phyloP scores from a whole-genome alignment of 2,797 vertebrate species.

The Eulemur mongoz region DNA sequence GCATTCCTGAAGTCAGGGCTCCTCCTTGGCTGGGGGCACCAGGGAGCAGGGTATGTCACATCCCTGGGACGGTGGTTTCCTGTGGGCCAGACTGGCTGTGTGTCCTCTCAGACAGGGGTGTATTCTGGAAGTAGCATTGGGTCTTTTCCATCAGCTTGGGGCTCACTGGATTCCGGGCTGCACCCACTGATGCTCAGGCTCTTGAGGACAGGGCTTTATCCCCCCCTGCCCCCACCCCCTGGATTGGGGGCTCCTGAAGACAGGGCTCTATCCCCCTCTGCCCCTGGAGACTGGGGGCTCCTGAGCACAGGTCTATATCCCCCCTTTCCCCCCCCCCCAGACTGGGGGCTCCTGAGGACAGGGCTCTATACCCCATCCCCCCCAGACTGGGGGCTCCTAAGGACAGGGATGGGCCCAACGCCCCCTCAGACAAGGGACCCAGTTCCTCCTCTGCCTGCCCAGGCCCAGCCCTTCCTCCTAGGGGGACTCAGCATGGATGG shows the following conservation, averaged over 20 bases:
- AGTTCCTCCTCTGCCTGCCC: background rate
- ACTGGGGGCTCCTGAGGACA: background rate
- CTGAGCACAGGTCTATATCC: background rate
- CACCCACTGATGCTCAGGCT: background rate
- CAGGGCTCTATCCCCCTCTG: too few relatives aligned
- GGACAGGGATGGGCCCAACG: background rate
- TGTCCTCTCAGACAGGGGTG: background rate
- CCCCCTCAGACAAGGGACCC: background rate
- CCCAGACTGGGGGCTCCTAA: background rate
- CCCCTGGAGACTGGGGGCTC: too few relatives aligned
- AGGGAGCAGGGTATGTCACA: background rate
- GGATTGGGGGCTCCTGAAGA: background rate
- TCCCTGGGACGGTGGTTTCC: background rate
- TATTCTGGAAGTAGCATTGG: background rate
- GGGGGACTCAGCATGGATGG: background rate
- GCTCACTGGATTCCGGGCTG: background rate
- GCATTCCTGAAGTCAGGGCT: background rate
- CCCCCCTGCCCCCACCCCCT: background rate
- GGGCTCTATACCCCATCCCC: background rate
- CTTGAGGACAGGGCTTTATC: background rate
- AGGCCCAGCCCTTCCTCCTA: background rate
- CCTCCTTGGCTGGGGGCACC: background rate
- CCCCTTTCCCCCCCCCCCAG: background rate
- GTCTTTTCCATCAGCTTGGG: background rate
- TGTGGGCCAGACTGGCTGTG: background rate